A percentile compares a stretch with the other conserved stretches of the same genome.
phyloP scores from a whole-genome alignment of 2,113 vertebrate genomes.

The Pelodiscus sinensis region DNA sequence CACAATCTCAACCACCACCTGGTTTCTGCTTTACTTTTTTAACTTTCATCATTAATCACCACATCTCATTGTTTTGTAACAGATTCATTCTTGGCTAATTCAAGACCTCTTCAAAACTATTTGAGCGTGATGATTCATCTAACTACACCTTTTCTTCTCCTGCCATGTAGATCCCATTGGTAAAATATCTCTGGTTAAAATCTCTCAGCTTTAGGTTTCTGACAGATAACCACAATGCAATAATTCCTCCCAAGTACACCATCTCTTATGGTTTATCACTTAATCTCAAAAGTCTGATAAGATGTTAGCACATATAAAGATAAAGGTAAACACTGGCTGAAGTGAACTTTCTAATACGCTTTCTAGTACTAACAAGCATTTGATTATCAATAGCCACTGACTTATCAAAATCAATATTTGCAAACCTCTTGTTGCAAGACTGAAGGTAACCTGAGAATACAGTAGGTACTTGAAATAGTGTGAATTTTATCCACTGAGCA shows the following conservation, averaged over 20 bases:
- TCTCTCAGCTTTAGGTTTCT: neutral
- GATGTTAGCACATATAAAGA: neutral
- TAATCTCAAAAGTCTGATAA: neutral
- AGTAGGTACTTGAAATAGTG: neutral
- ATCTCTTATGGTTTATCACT: neutral
- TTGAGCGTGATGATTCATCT: neutral
- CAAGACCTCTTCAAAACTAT: neutral
- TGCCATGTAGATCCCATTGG: neutral
- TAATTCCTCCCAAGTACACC: neutral
- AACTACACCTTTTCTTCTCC: neutral
- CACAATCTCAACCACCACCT: neutral
- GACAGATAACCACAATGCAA: neutral
- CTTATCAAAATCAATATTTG: neutral
- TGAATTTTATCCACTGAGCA: too few species aligned
- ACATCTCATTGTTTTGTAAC: neutral
- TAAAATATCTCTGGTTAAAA: neutral
- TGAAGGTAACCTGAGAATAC: neutral
- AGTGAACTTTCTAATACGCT: slow-evolving; percentile 18
- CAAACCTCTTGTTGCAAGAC: neutral
- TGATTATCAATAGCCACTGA: slow-evolving; percentile 1
- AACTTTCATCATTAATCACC: neutral
- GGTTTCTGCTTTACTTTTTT: neutral
- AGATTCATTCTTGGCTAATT: neutral
- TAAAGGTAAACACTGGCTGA: slow-evolving; percentile 39
- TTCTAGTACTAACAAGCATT: neutral